Percentiles rank a stretch among this genome's conserved stretches.
These are phyloP conservation scores for Stegophylla sp. DNA, from an alignment of 2,888 invertebrate genomes.

Conservation along the genomic window DNA sequence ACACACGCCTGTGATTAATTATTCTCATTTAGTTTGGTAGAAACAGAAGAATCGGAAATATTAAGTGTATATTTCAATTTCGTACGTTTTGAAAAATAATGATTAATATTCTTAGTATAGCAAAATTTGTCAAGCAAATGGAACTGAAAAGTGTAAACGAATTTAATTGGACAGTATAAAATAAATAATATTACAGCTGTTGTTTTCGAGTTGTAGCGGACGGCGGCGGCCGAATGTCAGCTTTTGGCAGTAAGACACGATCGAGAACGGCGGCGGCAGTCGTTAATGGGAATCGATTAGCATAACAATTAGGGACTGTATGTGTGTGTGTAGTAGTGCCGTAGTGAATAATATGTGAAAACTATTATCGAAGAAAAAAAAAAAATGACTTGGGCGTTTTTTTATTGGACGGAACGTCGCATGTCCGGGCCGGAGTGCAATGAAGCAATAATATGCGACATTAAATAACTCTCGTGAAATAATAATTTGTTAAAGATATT, in stretches of 20 bases:
- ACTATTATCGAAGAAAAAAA: slow-evolving; percentile 24
- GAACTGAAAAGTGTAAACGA: too few relatives aligned
- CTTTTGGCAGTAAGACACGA: neutral
- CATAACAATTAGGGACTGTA: slow-evolving; percentile 1
- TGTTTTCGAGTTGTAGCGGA: neutral
- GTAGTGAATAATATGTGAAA: neutral
- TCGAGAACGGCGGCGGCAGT: neutral
- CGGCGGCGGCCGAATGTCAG: neutral
- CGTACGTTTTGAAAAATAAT: too few relatives aligned
- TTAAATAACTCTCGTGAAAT: too few relatives aligned
- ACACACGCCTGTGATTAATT: too few relatives aligned
- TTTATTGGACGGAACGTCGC: neutral
- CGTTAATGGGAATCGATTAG: slow-evolving; percentile 25
- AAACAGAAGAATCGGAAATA: too few relatives aligned
- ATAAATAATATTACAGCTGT: too few relatives aligned
- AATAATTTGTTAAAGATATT: too few relatives aligned
- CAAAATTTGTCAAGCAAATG: too few relatives aligned
- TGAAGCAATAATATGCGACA: too few relatives aligned
- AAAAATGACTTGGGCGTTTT: slow-evolving; percentile 28
- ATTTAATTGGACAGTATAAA: neutral
- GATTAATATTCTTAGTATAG: too few relatives aligned
- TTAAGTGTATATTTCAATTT: too few relatives aligned
- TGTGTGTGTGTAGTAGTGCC: too few relatives aligned
- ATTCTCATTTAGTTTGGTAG: neutral
- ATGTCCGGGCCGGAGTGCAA: neutral